Evolutionary conservation across 2,797 vertebrate genomes (phyloP).

Genomic region (Anguilla megastoma): DNA sequence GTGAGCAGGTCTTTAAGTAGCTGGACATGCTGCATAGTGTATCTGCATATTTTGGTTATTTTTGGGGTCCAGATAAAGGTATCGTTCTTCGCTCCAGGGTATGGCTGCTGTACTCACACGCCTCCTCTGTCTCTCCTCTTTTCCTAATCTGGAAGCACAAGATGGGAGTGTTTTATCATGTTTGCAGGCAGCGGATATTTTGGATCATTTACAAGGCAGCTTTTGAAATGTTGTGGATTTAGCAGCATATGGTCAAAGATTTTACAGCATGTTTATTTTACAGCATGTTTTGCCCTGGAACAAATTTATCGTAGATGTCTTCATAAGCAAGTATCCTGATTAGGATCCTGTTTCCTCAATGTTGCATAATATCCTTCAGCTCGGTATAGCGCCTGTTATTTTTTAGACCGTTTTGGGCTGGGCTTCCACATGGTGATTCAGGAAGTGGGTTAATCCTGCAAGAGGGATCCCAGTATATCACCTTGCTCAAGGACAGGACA

Average conservation of each 20-base stretch:
- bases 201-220: not conserved
- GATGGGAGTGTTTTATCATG: not conserved
- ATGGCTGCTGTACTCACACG: not conserved
- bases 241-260: slow-evolving; percentile 4
- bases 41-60: slow-evolving; percentile 6
- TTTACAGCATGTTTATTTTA: not conserved
- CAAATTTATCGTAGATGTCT: not conserved
- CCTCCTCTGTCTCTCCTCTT: not conserved
- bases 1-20: not conserved
- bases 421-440: not conserved
- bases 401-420: not conserved
- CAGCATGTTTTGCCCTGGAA: not conserved
- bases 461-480: not conserved
- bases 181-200: not conserved
- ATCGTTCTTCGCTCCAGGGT: not conserved
- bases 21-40: not conserved
- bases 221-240: not conserved
- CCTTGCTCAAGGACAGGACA: not conserved
- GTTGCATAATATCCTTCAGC: not conserved
- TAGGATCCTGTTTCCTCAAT: not conserved
- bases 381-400: not conserved
- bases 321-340: not conserved
- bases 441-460: not conserved
- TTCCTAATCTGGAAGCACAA: not conserved
- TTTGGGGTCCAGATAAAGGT: not conserved